Conservation (phyloP, 2,113 vertebrate genomes). For the Mesembrinibis cayennensis region DNA sequence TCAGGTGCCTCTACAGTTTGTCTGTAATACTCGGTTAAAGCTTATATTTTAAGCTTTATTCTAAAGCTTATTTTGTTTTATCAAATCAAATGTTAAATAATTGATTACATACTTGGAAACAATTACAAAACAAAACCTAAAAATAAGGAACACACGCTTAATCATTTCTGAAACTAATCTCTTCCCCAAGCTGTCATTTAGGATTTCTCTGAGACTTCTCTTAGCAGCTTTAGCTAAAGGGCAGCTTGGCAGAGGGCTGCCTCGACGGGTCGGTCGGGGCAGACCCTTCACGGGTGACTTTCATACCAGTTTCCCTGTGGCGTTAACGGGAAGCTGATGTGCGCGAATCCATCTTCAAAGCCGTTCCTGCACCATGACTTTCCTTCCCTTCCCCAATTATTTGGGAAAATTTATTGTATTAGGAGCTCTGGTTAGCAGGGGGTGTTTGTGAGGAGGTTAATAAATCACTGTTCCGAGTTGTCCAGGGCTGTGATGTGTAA, state of each 20-base stretch:
- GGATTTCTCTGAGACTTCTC: slow-evolving; percentile 40
- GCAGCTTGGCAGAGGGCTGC: not conserved
- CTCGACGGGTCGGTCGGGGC: not conserved
- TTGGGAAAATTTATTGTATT: not conserved
- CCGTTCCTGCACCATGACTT: not conserved
- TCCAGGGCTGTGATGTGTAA: not conserved
- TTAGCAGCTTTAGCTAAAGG: slow-evolving; percentile 42
- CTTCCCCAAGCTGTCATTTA: not conserved
- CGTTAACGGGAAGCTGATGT: not conserved
- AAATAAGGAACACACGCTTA: not conserved
- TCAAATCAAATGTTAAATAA: not conserved
- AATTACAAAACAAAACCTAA: slow-evolving; percentile 27
- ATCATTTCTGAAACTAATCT: slow-evolving; percentile 56
- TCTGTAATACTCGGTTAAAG: not conserved
- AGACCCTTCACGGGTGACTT: not conserved
- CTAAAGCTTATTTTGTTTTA: not conserved
- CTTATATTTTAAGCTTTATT: not conserved
- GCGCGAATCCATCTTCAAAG: not conserved
- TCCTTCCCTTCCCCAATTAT: not conserved
- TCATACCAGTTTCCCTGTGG: not conserved
- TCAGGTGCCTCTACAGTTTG: not conserved
- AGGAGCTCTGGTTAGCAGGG: not conserved
- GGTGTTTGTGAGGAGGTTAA: not conserved
- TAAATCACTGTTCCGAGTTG: not conserved
- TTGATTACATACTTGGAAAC: not conserved